Evolutionary conservation across 2,888 invertebrate species (phyloP), one percentile per base, ranked within the genome.

Genomic region (Abrostola tripartita): DNA sequence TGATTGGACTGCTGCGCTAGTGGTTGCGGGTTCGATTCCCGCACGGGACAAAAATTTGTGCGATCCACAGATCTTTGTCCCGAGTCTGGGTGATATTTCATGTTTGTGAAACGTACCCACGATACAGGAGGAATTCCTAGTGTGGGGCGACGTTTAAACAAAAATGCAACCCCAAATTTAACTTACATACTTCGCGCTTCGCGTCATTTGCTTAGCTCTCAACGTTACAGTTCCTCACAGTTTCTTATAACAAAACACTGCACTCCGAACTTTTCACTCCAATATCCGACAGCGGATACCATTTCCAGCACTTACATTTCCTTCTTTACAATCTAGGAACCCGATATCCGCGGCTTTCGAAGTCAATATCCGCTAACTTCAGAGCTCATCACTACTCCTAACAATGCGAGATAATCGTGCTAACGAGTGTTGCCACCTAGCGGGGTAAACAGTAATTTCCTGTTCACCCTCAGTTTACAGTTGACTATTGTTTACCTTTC

Each of bases 381-480:
- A 42, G n/a, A n/a, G 35, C 53, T 38, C 80, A 63, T 73, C 74
- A 65, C 69, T 77, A 63, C 35, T 65, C 6, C 42, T 44, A 42
- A 72, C 73, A 73, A 73, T 44, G 52, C 52, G 42, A 54, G 54
- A 68, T 79, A 81, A 79, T 73, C 69, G 41, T 53, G 38, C 61
- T 78, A 73, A 75, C 71, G 70, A 73, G 72, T 69, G 68, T 52
- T 41, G 53, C 78, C 52, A 59, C 40, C 64, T 71, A 38, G 37
- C 41, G 52, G 10, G 37, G 12, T 53, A 63, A 69, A 37, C 64
- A 61, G 72, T 65, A 55, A 71, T 69, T 75, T 73, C 65, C 68
- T 40, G 40, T 44, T 63, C 69, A 62, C 11, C 49, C 47, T 14
- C 47, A 2, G 42, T 61, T 54, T 60, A 65, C 41, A 49, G 56